phyloP scores from a whole-genome alignment of 2,797 vertebrate genomes.

The Ctenochaetus hawaiiensis region DNA sequence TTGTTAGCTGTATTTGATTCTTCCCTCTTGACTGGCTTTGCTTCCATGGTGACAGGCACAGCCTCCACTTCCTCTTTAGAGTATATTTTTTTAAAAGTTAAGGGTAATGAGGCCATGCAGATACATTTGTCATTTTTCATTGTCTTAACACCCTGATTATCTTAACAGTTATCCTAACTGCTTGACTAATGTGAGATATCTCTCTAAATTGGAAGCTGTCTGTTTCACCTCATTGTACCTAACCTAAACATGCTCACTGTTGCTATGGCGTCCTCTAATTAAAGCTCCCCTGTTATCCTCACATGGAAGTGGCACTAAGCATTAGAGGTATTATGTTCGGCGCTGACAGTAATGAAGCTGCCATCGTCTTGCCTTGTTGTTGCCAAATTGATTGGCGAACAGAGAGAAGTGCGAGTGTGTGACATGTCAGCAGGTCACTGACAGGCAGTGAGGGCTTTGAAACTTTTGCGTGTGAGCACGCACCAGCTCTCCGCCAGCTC shows the following conservation, averaged over 20 bases:
- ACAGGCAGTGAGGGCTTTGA: neutral
- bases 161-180: conserved; percentile 6
- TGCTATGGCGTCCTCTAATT: conserved; percentile 74
- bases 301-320: conserved; percentile 72
- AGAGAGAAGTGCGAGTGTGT: conserved; percentile 24
- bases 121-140: neutral
- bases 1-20: neutral
- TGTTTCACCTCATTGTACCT: conserved; percentile 50
- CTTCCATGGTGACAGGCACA: neutral
- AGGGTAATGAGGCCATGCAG: neutral
- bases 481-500: conserved; percentile 7
- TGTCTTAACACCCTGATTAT: neutral
- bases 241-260: conserved; percentile 59
- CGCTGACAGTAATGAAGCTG: conserved; percentile 61
- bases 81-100: neutral
- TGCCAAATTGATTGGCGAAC: conserved; percentile 44
- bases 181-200: conserved; percentile 26
- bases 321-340: conserved; percentile 55
- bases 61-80: neutral
- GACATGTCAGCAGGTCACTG: conserved; percentile 24
- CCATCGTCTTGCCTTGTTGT: conserved; percentile 24
- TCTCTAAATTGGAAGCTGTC: conserved; percentile 51
- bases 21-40: neutral
- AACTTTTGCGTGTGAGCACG: neutral
- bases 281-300: conserved; percentile 64